These are phyloP conservation scores for Phyllostomus hastatus DNA, from an alignment of 2,113 vertebrate species.

Conservation along the genomic window DNA sequence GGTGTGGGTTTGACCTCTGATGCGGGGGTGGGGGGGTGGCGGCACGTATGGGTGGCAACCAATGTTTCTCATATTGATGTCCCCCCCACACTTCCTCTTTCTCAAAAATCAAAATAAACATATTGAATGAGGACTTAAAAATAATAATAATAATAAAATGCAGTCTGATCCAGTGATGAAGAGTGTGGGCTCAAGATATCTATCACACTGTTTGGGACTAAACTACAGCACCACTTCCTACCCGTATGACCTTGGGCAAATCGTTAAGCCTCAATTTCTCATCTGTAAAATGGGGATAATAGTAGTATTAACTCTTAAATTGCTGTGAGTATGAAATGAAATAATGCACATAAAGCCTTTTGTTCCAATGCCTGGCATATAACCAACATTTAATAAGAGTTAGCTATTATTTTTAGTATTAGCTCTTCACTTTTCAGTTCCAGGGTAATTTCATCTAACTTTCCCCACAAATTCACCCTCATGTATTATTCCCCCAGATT, in stretches of 20 bases:
- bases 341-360: background rate
- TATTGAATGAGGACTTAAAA: no score
- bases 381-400: background rate
- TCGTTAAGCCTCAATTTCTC: background rate
- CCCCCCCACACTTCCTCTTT: no score
- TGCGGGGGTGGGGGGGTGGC: no score
- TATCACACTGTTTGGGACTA: background rate
- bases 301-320: background rate
- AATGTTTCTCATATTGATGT: no score
- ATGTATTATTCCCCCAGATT: background rate
- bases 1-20: no score
- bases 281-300: background rate
- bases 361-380: background rate
- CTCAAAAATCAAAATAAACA: no score
- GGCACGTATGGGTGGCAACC: no score
- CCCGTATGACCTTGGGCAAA: background rate
- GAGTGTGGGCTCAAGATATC: background rate
- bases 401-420: background rate
- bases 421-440: background rate
- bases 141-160: background rate
- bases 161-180: background rate
- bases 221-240: background rate
- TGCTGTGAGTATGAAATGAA: background rate
- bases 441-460: background rate
- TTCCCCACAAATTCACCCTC: background rate